These are phyloP conservation scores for Bovichtus diacanthus DNA, from an alignment of 2,797 vertebrate species.

Conservation along the genomic window DNA sequence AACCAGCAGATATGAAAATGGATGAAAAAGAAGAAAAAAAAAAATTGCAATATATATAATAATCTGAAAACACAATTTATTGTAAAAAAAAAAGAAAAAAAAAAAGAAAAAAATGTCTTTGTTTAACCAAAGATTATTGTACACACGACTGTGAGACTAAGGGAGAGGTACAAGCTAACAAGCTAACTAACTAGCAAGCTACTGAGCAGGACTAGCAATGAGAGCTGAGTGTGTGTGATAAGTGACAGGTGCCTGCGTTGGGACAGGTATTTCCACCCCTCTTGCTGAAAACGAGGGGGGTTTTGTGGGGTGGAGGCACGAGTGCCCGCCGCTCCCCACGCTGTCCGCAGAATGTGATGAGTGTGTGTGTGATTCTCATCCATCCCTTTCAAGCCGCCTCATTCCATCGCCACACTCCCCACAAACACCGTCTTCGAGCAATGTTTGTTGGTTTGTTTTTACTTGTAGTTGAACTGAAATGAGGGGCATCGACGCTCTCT, in stretches of 20 bases:
- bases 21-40: conserved; percentile 48
- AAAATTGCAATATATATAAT: conserved; percentile 19
- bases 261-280: conserved; percentile 68
- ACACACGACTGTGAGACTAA: conserved; percentile 41
- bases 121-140: conserved; percentile 45
- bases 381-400: conserved; percentile 78
- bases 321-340: conserved; percentile 61
- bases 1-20: conserved; percentile 71
- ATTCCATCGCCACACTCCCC: conserved; percentile 75
- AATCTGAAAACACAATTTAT: conserved; percentile 47
- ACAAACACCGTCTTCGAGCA: conserved; percentile 77
- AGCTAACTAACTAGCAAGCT: conserved; percentile 57
- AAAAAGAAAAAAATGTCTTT: conserved; percentile 30
- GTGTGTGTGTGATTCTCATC: conserved; percentile 79
- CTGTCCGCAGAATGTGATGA: conserved; percentile 81
- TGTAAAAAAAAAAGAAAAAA: conserved; percentile 31
- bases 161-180: conserved; percentile 64
- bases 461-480: conserved; percentile 87
- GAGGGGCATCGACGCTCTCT: conserved; percentile 83
- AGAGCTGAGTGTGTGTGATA: conserved; percentile 70
- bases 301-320: conserved; percentile 64
- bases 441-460: conserved; percentile 79
- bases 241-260: conserved; percentile 73
- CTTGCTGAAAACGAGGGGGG: conserved; percentile 61
- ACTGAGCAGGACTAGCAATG: conserved; percentile 66